Percentiles rank a stretch among this genome's conserved stretches.
phyloP scores from a whole-genome alignment of 2,888 invertebrate genomes.

The Sabatieria punctata region DNA sequence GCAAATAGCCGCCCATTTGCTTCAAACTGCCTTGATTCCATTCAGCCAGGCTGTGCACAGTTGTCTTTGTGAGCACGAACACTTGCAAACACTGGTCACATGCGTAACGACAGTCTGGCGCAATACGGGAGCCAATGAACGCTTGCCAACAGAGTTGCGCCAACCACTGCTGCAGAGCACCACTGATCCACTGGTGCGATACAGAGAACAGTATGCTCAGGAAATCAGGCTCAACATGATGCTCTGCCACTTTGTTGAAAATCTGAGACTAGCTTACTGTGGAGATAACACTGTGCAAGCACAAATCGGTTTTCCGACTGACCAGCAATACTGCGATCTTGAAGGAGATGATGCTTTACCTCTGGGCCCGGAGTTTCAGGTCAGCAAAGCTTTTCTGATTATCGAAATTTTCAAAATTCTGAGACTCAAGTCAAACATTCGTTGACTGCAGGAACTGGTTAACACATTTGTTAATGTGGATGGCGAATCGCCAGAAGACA shows the following conservation, averaged over 20 bases:
- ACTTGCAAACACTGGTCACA: not conserved
- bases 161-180: no score
- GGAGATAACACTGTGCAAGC: not conserved
- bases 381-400: no score
- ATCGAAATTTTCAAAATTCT: no score
- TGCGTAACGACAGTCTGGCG: no score
- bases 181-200: no score
- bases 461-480: not conserved
- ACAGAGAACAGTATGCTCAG: no score
- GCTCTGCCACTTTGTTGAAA: not conserved
- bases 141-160: no score
- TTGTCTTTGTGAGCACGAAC: not conserved
- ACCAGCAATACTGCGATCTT: not conserved
- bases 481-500: not conserved
- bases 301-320: not conserved
- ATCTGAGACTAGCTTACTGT: not conserved
- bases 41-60: not conserved
- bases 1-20: not conserved
- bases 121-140: no score
- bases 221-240: no score
- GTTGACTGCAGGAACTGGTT: not conserved
- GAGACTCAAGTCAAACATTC: no score
- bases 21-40: not conserved
- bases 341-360: not conserved
- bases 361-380: not conserved